Conservation (phyloP, 2,113 vertebrate genomes). For the Cnemophilus loriae region DNA sequence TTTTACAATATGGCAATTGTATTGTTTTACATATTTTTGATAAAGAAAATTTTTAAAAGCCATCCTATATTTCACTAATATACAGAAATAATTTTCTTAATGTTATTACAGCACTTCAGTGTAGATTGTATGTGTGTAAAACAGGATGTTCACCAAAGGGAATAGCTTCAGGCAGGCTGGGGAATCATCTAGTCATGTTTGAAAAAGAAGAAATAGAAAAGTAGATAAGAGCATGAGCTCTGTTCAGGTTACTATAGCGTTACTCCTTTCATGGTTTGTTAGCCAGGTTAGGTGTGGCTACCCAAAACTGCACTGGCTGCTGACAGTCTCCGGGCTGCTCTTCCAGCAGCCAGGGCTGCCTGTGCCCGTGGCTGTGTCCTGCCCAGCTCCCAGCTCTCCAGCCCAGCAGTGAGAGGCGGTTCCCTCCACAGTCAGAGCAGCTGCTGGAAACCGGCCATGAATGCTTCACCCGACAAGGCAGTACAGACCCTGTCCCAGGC, state of each 20-base stretch:
- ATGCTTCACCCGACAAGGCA: background rate
- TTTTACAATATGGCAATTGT: background rate
- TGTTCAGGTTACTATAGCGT: background rate
- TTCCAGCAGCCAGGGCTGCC: background rate
- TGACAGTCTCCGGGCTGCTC: too few species aligned
- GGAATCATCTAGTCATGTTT: background rate
- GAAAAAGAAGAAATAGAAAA: background rate
- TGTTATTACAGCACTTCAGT: background rate
- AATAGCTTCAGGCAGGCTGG: background rate
- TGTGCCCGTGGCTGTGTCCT: background rate
- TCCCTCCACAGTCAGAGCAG: background rate
- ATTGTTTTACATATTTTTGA: background rate
- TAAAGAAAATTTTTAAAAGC: background rate
- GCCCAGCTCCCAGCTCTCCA: too few species aligned
- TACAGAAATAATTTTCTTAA: background rate
- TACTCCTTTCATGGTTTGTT: background rate
- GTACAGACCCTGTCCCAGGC: too few species aligned
- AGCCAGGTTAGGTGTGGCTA: background rate
- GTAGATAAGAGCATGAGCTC: background rate
- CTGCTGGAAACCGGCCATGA: background rate
- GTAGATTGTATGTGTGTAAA: fast-evolving
- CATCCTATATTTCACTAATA: background rate
- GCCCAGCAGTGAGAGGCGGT: fast-evolving
- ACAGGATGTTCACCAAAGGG: background rate
- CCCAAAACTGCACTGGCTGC: background rate